phyloP scores from a whole-genome alignment of 2,888 invertebrate genomes.

The Plagodis dolabraria region DNA sequence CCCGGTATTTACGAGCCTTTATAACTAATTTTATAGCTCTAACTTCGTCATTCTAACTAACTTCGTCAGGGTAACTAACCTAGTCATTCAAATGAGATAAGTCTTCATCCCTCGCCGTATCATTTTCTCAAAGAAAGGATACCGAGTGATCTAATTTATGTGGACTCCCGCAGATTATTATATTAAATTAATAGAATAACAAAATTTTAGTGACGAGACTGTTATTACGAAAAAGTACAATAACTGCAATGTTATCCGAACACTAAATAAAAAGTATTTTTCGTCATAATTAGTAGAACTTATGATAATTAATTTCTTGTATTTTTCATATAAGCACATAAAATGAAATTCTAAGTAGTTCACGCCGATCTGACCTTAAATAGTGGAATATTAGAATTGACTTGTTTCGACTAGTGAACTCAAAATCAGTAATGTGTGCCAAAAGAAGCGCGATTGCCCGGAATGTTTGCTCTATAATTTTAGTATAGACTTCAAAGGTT shows the following conservation, averaged over 20 bases:
- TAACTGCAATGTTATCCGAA: constrained; percentile 23
- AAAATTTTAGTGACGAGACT: constrained; percentile 19
- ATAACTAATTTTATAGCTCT: constrained; percentile 48
- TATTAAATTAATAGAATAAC: too few species aligned
- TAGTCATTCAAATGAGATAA: constrained; percentile 50
- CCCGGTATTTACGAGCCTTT: constrained; percentile 50
- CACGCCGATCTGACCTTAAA: too few species aligned
- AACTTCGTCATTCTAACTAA: constrained; percentile 51
- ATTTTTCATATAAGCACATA: too few species aligned
- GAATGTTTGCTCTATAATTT: too few species aligned
- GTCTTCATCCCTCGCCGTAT: constrained; percentile 40
- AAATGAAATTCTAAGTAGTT: too few species aligned
- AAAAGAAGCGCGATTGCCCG: too few species aligned
- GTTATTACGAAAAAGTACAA: constrained; percentile 18
- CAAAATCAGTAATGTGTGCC: too few species aligned
- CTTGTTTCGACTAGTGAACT: too few species aligned
- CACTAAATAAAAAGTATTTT: constrained; percentile 10
- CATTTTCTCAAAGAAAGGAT: constrained; percentile 47
- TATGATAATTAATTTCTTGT: too few species aligned
- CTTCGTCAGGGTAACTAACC: constrained; percentile 49
- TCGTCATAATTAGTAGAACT: too few species aligned
- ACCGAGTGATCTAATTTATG: constrained; percentile 42
- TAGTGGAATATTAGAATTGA: too few species aligned
- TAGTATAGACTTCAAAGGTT: too few species aligned
- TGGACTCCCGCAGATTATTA: constrained; percentile 31